A percentile compares a stretch with the other conserved stretches of the same genome.
These are phyloP conservation scores for Sebastes matsubarae DNA, from an alignment of 2,797 vertebrate species.

Conservation along the genomic window DNA sequence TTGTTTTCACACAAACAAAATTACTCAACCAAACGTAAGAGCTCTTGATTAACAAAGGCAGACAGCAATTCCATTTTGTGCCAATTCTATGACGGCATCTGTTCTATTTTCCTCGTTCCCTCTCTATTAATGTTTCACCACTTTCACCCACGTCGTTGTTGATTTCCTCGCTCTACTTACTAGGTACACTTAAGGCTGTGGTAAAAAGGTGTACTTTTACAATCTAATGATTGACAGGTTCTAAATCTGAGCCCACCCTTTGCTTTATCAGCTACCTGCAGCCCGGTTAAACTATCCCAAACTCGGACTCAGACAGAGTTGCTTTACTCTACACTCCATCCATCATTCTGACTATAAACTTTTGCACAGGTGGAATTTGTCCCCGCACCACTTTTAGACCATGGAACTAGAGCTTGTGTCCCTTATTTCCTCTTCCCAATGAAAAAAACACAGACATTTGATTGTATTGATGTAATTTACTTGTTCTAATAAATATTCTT, in stretches of 20 bases:
- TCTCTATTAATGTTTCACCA: constrained; percentile 32
- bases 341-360: constrained; percentile 57
- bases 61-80: constrained; percentile 63
- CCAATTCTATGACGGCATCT: constrained; percentile 73
- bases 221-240: constrained; percentile 63
- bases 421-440: neutral
- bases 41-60: constrained; percentile 73
- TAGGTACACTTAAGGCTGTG: constrained; percentile 45
- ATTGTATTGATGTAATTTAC: neutral
- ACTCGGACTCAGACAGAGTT: constrained; percentile 60
- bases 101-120: constrained; percentile 50
- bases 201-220: constrained; percentile 58
- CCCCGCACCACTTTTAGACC: constrained; percentile 15
- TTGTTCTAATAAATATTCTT: neutral
- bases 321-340: constrained; percentile 52
- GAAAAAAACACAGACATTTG: neutral
- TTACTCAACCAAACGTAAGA: constrained; percentile 80
- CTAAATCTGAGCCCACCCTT: constrained; percentile 54
- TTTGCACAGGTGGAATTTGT: constrained; percentile 38
- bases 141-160: constrained; percentile 48
- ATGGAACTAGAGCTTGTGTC: neutral
- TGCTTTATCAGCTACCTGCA: constrained; percentile 77
- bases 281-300: constrained; percentile 74
- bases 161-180: constrained; percentile 46
- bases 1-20: constrained; percentile 81